A percentile compares a stretch with the other conserved stretches of the same genome.
Conservation (phyloP, 2,888 invertebrate genomes). For the Danaus chrysippus region DNA sequence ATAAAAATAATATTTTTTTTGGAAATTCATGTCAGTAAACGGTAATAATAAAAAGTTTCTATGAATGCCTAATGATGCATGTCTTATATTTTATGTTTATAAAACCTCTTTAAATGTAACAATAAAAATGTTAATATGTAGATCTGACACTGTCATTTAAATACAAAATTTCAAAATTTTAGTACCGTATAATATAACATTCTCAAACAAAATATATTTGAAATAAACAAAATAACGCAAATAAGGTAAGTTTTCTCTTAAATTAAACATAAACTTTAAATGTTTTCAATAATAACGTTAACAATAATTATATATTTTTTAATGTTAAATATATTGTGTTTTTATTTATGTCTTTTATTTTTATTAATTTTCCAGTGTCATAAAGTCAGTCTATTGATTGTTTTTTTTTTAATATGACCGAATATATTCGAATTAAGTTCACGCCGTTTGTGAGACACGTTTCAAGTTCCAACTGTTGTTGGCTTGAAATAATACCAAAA, state of each 20-base stretch:
- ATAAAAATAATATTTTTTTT: too few relatives aligned
- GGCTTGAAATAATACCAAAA: conserved; percentile 62
- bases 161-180: neutral
- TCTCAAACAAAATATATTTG: too few relatives aligned
- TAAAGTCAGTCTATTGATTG: neutral
- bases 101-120: too few relatives aligned
- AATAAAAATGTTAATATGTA: neutral
- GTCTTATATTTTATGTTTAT: too few relatives aligned
- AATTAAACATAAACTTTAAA: too few relatives aligned
- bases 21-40: too few relatives aligned
- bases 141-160: neutral
- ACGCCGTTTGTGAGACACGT: conserved; percentile 49
- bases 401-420: conserved; percentile 46
- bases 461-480: conserved; percentile 45
- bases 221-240: too few relatives aligned
- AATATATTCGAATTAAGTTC: conserved; percentile 58
- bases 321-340: neutral
- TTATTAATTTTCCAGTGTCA: conserved; percentile 31
- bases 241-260: conserved; percentile 6
- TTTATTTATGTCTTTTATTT: conserved; percentile 22
- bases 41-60: too few relatives aligned
- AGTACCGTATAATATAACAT: neutral
- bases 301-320: neutral
- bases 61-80: too few relatives aligned
- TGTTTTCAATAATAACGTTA: too few relatives aligned